Percentiles rank a stretch among this genome's conserved stretches.
Conservation (phyloP, 35 echinoderm and acorn worm genomes). For the Acanthaster planci region DNA sequence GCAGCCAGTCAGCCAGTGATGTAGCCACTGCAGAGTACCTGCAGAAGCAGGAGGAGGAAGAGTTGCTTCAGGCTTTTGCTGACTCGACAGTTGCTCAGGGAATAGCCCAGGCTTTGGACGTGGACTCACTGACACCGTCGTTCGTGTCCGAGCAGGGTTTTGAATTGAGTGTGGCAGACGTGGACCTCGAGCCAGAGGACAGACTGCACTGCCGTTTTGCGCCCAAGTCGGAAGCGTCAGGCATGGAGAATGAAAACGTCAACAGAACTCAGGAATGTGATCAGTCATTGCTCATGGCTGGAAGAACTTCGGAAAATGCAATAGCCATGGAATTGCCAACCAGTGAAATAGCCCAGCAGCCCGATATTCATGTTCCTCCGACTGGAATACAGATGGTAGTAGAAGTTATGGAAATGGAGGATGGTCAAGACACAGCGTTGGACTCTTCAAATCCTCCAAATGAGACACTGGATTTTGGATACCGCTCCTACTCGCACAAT, state of each 20-base stretch:
- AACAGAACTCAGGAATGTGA: conserved; percentile 9
- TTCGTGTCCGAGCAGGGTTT: conserved; percentile 44
- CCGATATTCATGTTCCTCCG: background rate
- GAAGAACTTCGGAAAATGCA: conserved; percentile 39
- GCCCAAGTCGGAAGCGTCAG: conserved; percentile 11
- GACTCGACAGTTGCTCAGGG: conserved; percentile 26
- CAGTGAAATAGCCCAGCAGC: background rate
- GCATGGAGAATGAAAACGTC: conserved; percentile 9
- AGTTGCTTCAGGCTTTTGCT: conserved; percentile 58
- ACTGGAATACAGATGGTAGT: conserved; percentile 72
- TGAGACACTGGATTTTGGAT: conserved; percentile 77
- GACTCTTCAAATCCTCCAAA: conserved; percentile 31
- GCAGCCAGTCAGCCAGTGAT: background rate
- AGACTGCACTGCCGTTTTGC: conserved; percentile 23
- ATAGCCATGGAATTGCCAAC: conserved; percentile 3
- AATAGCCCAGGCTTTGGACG: conserved; percentile 41
- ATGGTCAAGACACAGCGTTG: conserved; percentile 50
- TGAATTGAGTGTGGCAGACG: conserved; percentile 33
- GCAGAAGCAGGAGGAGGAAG: conserved; percentile 53
- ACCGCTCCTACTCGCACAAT: conserved; percentile 92
- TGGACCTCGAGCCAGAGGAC: conserved; percentile 43
- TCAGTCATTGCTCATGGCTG: conserved; percentile 23
- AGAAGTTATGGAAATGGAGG: conserved; percentile 79
- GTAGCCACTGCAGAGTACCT: conserved; percentile 5
- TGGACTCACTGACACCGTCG: conserved; percentile 47